Base-by-base conservation (phyloP, 2,888 invertebrate species). In the Endomychus coccineus region DNA sequence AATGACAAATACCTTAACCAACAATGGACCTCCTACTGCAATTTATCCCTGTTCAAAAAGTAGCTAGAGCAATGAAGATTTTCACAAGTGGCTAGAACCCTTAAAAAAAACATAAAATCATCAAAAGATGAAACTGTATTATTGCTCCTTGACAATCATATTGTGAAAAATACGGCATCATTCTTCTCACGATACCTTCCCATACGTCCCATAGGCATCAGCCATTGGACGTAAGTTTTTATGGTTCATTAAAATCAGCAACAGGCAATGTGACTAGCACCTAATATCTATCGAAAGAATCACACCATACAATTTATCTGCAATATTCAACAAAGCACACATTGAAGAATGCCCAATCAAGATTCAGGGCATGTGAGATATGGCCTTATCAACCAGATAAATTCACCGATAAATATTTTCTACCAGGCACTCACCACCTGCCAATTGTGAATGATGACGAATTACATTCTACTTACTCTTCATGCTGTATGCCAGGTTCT, bases 371-470 rank as follows among this genome's bases (percentile, higher is more conserved):
- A 16, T 27, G 13, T 34, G 34, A 25, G 16, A 35, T 29, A 19
- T 35, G 35, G 25, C 39, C 35, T 21, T 39, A 30, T 24, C 30
- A 39, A 35, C 39, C 39, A 39, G 39, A 39, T 3, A 39, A 34
- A 34, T 39, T 39, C 29, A 36, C 21, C n/a, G 29, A 30, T 16
- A 22, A 36, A 16, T 28, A 36, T 22, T 36, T 36, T 22, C 11
- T 35, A 30, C 35, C 39, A 27, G 21, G 34, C 24, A 16, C 28
- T 22, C 29, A 39, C 16, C 27, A 34, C 13, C 39, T 39, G 11
- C 28, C 34, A 34, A 13, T 34, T 34, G 16, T 39, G 10, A 34
- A 21, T 34, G 39, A 39, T 39, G 34, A 34, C 21, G 5, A 35
- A 15, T 16, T 11, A n/a, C 15, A n/a, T 11, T 21, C 35, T 35